Conservation (phyloP, 2,888 invertebrate species). For the Oscheius myriophilus region DNA sequence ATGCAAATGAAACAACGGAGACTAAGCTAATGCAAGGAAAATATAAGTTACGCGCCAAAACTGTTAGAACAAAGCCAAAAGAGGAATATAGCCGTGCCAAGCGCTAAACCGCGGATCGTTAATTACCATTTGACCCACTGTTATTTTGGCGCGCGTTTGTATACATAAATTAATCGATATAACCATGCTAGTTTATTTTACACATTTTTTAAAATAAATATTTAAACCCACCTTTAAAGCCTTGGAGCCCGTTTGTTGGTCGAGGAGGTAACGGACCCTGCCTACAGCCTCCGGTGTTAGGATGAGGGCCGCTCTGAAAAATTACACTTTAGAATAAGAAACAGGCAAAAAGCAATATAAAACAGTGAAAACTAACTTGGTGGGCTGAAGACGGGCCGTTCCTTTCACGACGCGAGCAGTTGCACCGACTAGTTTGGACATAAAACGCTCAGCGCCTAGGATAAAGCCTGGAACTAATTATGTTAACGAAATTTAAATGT, state of each 20-base stretch:
- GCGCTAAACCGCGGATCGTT: no score
- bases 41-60: no score
- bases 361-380: not conserved
- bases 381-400: slow-evolving; percentile 30
- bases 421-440: slow-evolving; percentile 50
- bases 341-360: not conserved
- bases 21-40: no score
- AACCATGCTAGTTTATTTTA: not conserved
- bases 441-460: slow-evolving; percentile 13
- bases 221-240: slow-evolving; percentile 67
- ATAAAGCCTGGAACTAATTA: no score
- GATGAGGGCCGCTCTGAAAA: slow-evolving; percentile 71
- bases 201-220: not conserved
- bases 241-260: slow-evolving; percentile 66
- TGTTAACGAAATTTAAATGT: no score
- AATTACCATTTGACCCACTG: no score
- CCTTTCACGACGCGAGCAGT: slow-evolving; percentile 58
- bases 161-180: not conserved
- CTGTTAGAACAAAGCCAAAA: no score
- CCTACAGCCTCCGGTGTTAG: slow-evolving; percentile 72
- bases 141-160: no score
- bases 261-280: slow-evolving; percentile 72
- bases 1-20: no score
- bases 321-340: not conserved
- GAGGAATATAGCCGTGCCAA: no score